phyloP scores from a whole-genome alignment of 35 echinoderm and acorn worm genomes.

The Strongylocentrotus purpuratus region DNA sequence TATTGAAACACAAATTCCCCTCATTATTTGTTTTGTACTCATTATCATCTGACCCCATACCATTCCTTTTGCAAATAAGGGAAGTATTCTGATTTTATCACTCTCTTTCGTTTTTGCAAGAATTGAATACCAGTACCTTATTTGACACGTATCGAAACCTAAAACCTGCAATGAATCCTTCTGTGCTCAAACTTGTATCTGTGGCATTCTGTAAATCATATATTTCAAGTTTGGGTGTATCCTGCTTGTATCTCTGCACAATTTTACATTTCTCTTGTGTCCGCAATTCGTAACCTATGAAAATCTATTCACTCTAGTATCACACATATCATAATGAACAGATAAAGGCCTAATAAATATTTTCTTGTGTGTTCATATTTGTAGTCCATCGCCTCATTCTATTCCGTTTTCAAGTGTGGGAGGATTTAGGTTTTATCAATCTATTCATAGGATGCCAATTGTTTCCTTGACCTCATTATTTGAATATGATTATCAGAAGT shows the following conservation, averaged over 20 bases:
- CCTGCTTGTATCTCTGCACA: no score
- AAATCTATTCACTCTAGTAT: no score
- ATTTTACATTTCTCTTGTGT: no score
- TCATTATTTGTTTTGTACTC: not conserved
- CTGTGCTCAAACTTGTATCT: no score
- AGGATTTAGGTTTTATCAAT: not conserved
- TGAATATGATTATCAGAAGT: not conserved
- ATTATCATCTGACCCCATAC: not conserved
- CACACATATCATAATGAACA: no score
- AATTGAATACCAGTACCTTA: not conserved
- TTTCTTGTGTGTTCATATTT: no score
- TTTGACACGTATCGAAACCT: not conserved
- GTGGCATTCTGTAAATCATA: no score
- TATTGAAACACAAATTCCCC: not conserved
- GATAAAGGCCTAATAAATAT: no score
- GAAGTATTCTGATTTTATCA: not conserved
- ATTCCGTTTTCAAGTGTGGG: not conserved
- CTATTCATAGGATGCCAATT: not conserved
- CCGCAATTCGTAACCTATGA: no score
- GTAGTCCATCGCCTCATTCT: not conserved
- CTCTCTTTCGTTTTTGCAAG: not conserved
- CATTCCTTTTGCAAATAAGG: not conserved
- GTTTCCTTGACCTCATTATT: not conserved
- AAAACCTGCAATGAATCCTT: not conserved
- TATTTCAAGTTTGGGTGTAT: no score